Evolutionary conservation across 2,797 vertebrate genomes (phyloP).

Genomic region (Trematomus bernacchii): DNA sequence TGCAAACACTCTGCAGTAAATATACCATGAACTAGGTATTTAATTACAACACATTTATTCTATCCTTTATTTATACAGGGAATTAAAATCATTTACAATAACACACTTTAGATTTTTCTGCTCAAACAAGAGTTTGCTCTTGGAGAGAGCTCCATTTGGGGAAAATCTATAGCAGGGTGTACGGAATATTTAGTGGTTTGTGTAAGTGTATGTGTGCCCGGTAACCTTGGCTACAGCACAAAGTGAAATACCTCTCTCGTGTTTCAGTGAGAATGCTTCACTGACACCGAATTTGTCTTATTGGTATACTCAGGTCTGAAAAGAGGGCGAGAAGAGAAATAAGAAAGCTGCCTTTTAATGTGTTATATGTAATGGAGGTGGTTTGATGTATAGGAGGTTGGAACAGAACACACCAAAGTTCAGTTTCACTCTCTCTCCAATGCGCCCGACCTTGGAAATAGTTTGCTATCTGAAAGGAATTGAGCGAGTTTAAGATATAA

Average conservation of each 20-base stretch:
- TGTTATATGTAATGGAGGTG: not conserved
- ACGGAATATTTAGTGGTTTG: constrained; percentile 30
- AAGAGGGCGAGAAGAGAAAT: not conserved
- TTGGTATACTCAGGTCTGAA: not conserved
- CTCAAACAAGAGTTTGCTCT: constrained; percentile 1
- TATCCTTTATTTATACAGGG: constrained; percentile 6
- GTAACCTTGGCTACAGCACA: constrained; percentile 42
- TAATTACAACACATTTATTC: constrained; percentile 13
- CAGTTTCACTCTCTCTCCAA: not conserved
- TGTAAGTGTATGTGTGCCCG: constrained; percentile 14
- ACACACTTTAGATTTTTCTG: constrained; percentile 4
- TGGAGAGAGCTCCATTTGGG: not conserved
- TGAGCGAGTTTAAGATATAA: not conserved
- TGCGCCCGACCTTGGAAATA: not conserved
- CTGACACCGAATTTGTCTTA: not conserved
- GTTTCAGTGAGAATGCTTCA: constrained; percentile 20
- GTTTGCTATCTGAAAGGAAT: not conserved
- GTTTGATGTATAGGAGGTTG: not conserved
- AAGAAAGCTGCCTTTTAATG: not conserved
- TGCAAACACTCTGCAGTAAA: constrained; percentile 1
- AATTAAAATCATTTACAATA: constrained; percentile 8
- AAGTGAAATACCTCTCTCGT: constrained; percentile 29
- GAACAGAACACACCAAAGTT: not conserved
- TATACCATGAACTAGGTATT: not conserved
- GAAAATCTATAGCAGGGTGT: constrained; percentile 29